Conservation (phyloP, 2,113 vertebrate species). For the Petrocephalus zakoni region DNA sequence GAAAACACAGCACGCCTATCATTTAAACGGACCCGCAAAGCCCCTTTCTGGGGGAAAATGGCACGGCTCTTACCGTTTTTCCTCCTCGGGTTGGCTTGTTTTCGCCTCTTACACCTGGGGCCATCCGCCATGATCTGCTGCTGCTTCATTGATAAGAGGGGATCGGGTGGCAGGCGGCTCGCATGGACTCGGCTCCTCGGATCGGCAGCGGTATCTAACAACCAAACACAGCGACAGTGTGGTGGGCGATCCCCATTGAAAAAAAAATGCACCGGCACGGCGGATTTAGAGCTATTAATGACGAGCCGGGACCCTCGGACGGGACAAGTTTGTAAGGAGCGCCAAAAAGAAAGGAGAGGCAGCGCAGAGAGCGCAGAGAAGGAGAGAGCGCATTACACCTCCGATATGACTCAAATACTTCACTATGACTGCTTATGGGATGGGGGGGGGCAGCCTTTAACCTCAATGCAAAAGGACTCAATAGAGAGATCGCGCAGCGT, state of each 20-base stretch:
- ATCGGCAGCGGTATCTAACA: conserved; percentile 71
- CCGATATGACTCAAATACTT: conserved; percentile 71
- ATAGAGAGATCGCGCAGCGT: conserved; percentile 11
- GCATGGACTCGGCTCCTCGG: conserved; percentile 79
- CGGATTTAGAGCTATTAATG: conserved; percentile 3
- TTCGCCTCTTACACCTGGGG: conserved; percentile 91
- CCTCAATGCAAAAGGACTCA: conserved; percentile 48
- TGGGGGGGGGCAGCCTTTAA: conserved; percentile 62
- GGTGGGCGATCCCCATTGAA: conserved; percentile 66
- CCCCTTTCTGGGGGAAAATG: conserved; percentile 5
- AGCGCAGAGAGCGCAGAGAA: conserved; percentile 36
- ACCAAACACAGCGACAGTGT: conserved; percentile 76
- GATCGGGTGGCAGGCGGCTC: conserved; percentile 81
- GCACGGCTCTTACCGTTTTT: conserved; percentile 79
- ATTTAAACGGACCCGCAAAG: conserved; percentile 1
- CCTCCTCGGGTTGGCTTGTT: conserved; percentile 93
- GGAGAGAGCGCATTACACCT: conserved; percentile 69
- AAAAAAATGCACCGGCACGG: conserved; percentile 56
- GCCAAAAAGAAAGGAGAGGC: conserved; percentile 23
- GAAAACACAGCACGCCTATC: conserved; percentile 15
- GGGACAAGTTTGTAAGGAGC: conserved; percentile 21
- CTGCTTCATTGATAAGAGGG: conserved; percentile 88
- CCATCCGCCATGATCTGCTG: conserved; percentile 93
- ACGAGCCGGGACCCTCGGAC: background rate
- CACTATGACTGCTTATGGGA: conserved; percentile 63